Evolutionary conservation across 2,113 vertebrate species (phyloP).

Genomic region (Apaloderma vittatum): DNA sequence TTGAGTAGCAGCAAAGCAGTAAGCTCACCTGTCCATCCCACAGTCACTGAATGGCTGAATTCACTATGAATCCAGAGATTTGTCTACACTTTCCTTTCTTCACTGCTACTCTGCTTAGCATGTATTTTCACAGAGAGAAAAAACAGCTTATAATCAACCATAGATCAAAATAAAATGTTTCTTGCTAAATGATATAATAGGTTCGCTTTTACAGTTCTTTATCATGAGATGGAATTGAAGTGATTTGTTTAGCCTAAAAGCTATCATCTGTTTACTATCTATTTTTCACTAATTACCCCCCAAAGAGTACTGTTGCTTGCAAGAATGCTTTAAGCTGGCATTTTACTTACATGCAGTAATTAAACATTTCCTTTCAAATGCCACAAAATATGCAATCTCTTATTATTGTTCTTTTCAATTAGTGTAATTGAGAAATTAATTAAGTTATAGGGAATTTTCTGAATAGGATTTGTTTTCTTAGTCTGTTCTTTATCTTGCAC

Average conservation of each 20-base stretch:
- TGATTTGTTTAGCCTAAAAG: constrained; percentile 36
- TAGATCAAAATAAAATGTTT: neutral
- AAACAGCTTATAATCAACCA: neutral
- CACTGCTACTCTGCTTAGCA: neutral
- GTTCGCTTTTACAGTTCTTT: constrained; percentile 2
- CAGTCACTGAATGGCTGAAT: neutral
- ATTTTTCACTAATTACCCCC: constrained; percentile 43
- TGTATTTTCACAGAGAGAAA: neutral
- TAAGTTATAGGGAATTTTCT: constrained; percentile 38
- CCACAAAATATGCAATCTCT: constrained; percentile 25
- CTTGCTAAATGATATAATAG: neutral
- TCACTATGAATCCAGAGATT: neutral
- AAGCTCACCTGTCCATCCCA: neutral
- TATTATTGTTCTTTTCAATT: constrained; percentile 50
- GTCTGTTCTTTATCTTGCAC: neutral
- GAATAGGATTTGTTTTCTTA: constrained; percentile 14
- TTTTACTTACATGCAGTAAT: constrained; percentile 47
- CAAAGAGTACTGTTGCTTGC: constrained; percentile 22
- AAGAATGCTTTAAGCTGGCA: constrained; percentile 45
- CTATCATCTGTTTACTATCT: constrained; percentile 15
- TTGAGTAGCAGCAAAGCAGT: neutral
- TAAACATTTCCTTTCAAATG: constrained; percentile 53
- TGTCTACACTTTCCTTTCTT: neutral
- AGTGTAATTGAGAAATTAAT: constrained; percentile 53
- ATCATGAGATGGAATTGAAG: neutral